Base-by-base conservation (phyloP, 2,797 vertebrate genomes). In the Sebastolobus alascanus region DNA sequence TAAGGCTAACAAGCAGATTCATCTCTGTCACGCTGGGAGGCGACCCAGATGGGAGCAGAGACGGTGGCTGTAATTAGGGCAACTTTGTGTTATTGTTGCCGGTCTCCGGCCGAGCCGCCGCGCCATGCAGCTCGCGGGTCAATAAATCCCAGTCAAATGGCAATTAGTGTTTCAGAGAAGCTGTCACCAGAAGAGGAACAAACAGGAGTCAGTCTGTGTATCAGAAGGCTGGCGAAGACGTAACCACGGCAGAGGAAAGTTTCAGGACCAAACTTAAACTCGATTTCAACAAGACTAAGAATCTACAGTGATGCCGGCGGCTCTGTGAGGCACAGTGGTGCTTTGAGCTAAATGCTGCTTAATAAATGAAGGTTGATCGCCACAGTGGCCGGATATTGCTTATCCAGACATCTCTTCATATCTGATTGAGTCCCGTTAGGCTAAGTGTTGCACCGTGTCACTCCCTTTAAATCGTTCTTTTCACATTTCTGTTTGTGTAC, bases 1-100 rank as follows among this genome's bases (percentile, higher is more conserved):
- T 5, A 59, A 2, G 7, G 71, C 63, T 68, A 59, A 54, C 3
- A 29, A 73, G 71, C 37, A 22, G 52, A 75, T 56, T 68, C 29
- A 25, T 56, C 10, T 43, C 69, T 1, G 46, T 52, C 80, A 68
- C 20, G 52, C 80, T 58, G 79, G 63, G 74, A 79, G 37, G 71
- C 33, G 70, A 81, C 79, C 84, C 75, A 70, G 69, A 86, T 77
- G 22, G 54, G 63, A 60, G 72, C 20, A 68, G 58, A 54, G 54
- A 69, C 11, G 0, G 16, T 4, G 13, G 4, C 46, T 16, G 64
- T 72, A 58, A 79, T 84, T 78, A 82, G 52, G 71, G 40, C 56
- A 68, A 38, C 69, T 73, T 33, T 61, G 58, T 66, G 69, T 73
- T 73, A 11, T 1, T 25, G 72, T 33, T 31, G 59, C 55, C 46